A percentile compares a stretch with the other conserved stretches of the same genome.
These are phyloP conservation scores for Choreutis nemorana DNA, from an alignment of 2,888 invertebrate species.

Conservation along the genomic window DNA sequence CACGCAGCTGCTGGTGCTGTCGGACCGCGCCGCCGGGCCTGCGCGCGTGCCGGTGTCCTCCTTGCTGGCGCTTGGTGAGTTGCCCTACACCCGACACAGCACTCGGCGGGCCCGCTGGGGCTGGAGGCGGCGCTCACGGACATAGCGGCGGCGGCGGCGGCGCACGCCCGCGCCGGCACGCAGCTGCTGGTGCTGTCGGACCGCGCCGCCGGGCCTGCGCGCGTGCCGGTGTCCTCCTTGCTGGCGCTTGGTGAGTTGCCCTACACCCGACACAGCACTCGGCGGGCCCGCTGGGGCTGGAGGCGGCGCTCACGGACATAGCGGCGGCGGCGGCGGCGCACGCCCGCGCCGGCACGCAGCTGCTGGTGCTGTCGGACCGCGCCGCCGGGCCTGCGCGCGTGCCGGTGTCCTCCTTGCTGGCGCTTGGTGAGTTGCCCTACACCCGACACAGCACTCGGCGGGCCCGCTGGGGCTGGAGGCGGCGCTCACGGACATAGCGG, in stretches of 20 bases:
- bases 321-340: constrained; percentile 83
- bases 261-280: not conserved
- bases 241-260: constrained; percentile 70
- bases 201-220: constrained; percentile 59
- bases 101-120: constrained; percentile 64
- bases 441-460: too few species aligned
- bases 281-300: constrained; percentile 71
- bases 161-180: constrained; percentile 76
- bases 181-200: constrained; percentile 87
- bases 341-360: constrained; percentile 75
- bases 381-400: constrained; percentile 64
- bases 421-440: constrained; percentile 60
- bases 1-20: constrained; percentile 82
- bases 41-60: constrained; percentile 76
- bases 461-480: too few species aligned
- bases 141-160: constrained; percentile 79
- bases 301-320: constrained; percentile 75
- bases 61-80: constrained; percentile 77
- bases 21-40: constrained; percentile 70
- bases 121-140: constrained; percentile 75
- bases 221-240: constrained; percentile 77
- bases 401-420: constrained; percentile 79
- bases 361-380: constrained; percentile 83
- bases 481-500: constrained; percentile 81
- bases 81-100: too few species aligned